Base-by-base conservation (phyloP, 30 jellyfish, hydroid and myxozoan genomes). In the Morbakka virulenta region DNA sequence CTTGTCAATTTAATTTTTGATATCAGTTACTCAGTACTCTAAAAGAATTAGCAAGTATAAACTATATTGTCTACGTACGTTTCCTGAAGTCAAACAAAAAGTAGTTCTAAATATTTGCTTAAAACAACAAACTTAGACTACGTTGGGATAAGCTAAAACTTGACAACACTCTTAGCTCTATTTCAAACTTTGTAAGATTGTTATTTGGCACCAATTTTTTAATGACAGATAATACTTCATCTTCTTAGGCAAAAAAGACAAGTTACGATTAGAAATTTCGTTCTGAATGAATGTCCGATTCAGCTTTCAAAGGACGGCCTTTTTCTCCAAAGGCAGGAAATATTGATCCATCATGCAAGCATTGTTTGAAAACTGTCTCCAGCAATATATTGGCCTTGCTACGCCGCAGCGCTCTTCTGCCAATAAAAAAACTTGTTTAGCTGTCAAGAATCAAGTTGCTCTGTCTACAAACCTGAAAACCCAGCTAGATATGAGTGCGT, bases 311-410 rank as follows among this genome's bases (percentile, higher is more conserved):
- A 29, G 47, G 23, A 22, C 52, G 85, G 85, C 79, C 61, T 4
- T 77, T 76, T 11, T 77, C 87, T 27, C 77, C 87, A 11, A 35
- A 36, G 25, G 26, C 80, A n/a, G 77, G 87, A 35, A 53, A 50
- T 29, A 53, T 33, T 25, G 87, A 76, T 30, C 53, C 80, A 27
- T 62, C 67, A 9, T 76, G 87, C 77, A 76, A 52, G 64, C 47
- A 41, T 23, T 76, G 87, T 48, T 21, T 4, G 21, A 76, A 57
- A 48, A 31, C 3, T 68, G 12, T 32, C 52, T 4, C 32, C 9
- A 23, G n/a, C n/a, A n/a, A n/a, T n/a, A n/a, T n/a, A n/a, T n/a
- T n/a, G 28, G n/a, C n/a, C n/a, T n/a, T n/a, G n/a, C n/a, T n/a
- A n/a, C n/a, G n/a, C n/a, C n/a, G n/a, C n/a, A n/a, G n/a, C n/a